Conservation (phyloP, 2,113 vertebrate genomes). For the Seriola aureovittata region DNA sequence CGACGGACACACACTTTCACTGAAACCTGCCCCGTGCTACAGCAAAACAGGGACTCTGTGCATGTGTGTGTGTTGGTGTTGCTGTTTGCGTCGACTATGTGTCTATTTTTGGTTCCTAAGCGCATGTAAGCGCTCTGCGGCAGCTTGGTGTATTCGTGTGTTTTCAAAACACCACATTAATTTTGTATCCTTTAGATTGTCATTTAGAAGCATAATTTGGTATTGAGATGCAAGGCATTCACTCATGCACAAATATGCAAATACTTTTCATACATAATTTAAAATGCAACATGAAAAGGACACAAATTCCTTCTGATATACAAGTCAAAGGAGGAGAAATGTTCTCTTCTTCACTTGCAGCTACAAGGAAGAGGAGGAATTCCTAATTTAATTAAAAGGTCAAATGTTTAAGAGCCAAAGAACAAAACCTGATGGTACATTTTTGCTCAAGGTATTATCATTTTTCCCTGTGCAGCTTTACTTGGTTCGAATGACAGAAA, state of each 20-base stretch:
- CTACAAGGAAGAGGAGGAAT: slow-evolving; percentile 34
- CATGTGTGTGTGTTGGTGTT: slow-evolving; percentile 24
- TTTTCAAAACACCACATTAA: slow-evolving; percentile 48
- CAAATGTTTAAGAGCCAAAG: slow-evolving; percentile 13
- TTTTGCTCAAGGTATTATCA: not conserved
- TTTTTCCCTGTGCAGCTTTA: slow-evolving; percentile 4
- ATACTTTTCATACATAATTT: slow-evolving; percentile 67
- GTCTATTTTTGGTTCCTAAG: slow-evolving; percentile 64
- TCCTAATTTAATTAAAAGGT: slow-evolving; percentile 58
- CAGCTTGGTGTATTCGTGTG: slow-evolving; percentile 27
- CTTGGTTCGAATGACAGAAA: not conserved
- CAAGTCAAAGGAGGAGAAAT: slow-evolving; percentile 23
- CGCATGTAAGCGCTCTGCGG: slow-evolving; percentile 12
- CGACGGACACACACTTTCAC: slow-evolving; percentile 41
- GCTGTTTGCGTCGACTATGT: not conserved
- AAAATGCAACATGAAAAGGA: slow-evolving; percentile 61
- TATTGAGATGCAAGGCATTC: slow-evolving; percentile 42
- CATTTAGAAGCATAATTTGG: slow-evolving; percentile 42
- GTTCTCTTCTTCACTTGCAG: slow-evolving; percentile 4
- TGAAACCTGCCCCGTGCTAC: slow-evolving; percentile 39
- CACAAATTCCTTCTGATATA: slow-evolving; percentile 55
- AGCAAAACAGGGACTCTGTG: slow-evolving; percentile 11
- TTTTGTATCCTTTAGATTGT: slow-evolving; percentile 52
- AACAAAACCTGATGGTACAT: not conserved
- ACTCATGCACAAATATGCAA: slow-evolving; percentile 55